Percentiles rank a stretch among this genome's conserved stretches.
These are phyloP conservation scores for Zosterops pallidus DNA, from an alignment of 2,113 vertebrate genomes.

Conservation along the genomic window DNA sequence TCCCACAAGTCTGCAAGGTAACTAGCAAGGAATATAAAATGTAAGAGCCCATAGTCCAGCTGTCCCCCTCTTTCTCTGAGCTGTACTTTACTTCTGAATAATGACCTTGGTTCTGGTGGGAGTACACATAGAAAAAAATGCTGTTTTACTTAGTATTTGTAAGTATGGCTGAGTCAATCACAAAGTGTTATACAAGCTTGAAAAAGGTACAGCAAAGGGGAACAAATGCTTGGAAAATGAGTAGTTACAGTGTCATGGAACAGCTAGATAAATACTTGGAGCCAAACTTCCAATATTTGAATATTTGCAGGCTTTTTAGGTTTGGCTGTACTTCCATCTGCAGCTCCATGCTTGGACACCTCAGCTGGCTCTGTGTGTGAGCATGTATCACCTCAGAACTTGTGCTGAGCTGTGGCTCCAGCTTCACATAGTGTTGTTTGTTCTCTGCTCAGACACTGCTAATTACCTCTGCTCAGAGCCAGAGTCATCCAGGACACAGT, in stretches of 20 bases:
- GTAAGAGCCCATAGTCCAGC: background rate
- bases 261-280: background rate
- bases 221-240: background rate
- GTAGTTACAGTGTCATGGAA: background rate
- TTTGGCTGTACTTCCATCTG: background rate
- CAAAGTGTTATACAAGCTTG: background rate
- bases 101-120: background rate
- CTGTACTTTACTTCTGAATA: background rate
- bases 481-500: background rate
- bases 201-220: background rate
- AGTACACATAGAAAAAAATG: background rate
- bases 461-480: background rate
- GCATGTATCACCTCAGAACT: background rate
- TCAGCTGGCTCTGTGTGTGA: background rate
- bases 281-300: background rate
- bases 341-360: background rate
- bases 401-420: background rate
- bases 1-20: background rate
- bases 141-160: background rate
- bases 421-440: background rate
- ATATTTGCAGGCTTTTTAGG: background rate
- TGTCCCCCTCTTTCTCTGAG: background rate
- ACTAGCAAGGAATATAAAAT: background rate
- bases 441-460: background rate
- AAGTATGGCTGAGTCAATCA: background rate